A percentile compares a stretch with the other conserved stretches of the same genome.
These are phyloP conservation scores for Tragelaphus strepsiceros DNA, from an alignment of 2,113 vertebrate species.

Conservation along the genomic window DNA sequence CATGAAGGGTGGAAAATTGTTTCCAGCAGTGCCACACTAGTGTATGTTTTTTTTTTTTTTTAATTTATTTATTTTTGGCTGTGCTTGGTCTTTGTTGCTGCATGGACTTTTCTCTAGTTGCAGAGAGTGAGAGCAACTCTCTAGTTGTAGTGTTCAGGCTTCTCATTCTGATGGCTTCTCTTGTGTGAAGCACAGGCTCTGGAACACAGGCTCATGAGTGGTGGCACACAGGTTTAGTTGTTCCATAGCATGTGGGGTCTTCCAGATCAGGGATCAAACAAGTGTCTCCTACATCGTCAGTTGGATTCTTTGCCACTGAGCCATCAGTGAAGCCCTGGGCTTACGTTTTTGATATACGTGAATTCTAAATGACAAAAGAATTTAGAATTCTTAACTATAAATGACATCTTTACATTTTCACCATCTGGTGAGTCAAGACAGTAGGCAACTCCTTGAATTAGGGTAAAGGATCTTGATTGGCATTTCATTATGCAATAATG, in stretches of 20 bases:
- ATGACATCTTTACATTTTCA: not conserved
- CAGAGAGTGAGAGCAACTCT: not conserved
- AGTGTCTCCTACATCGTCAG: not conserved
- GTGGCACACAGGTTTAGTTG: not conserved
- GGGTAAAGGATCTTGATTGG: not conserved
- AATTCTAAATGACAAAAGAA: not conserved
- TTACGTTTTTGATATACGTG: not conserved
- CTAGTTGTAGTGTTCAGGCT: not conserved
- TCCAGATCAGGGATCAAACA: not conserved
- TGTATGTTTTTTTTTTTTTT: not conserved
- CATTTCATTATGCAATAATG: not conserved
- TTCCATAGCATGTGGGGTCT: not conserved
- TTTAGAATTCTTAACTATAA: not conserved
- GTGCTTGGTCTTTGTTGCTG: not conserved
- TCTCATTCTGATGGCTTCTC: not conserved
- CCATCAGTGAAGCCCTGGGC: not conserved
- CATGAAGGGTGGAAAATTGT: not conserved
- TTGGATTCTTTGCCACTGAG: not conserved
- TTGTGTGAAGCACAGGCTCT: not conserved
- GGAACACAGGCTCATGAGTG: rapidly evolving
- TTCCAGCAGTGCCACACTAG: not conserved
- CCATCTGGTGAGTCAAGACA: not conserved
- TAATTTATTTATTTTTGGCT: not conserved
- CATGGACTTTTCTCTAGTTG: not conserved
- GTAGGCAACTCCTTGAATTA: not conserved